These are phyloP conservation scores for Sigmodon hispidus DNA, from an alignment of 2,113 vertebrate species.

Conservation along the genomic window DNA sequence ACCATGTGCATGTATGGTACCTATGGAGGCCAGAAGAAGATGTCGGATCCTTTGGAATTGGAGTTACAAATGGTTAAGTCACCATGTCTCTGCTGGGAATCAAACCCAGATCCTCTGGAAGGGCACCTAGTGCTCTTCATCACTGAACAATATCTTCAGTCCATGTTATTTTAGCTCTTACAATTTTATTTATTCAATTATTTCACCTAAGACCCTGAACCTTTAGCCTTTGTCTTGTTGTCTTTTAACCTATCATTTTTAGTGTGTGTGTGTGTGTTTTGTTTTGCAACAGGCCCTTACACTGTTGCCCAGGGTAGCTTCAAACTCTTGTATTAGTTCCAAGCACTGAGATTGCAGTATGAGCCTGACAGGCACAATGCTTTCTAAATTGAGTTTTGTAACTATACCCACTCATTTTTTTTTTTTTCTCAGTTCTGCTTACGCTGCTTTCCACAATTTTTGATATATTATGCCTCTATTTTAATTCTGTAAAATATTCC, in stretches of 20 bases:
- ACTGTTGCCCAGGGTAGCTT: neutral
- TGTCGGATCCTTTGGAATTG: neutral
- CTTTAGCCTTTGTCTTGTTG: neutral
- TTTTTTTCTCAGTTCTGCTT: neutral
- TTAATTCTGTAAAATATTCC: neutral
- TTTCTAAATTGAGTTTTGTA: neutral
- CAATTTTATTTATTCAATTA: neutral
- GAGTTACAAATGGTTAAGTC: neutral
- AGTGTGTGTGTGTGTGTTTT: neutral
- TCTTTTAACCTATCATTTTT: neutral
- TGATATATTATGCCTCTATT: neutral
- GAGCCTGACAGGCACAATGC: neutral
- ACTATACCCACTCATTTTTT: neutral
- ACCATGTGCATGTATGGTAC: neutral
- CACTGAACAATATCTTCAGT: neutral
- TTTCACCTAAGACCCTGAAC: neutral
- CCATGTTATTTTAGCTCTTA: neutral
- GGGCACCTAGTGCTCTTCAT: too few relatives aligned
- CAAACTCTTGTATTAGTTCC: neutral
- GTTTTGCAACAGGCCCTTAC: neutral
- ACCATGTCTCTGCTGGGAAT: neutral
- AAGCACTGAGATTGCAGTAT: neutral
- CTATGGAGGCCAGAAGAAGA: neutral
- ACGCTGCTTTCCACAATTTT: neutral
- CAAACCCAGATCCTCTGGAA: neutral